Base-by-base conservation (phyloP, 1,140 invertebrate genomes). In the Diabrotica undecimpunctata region DNA sequence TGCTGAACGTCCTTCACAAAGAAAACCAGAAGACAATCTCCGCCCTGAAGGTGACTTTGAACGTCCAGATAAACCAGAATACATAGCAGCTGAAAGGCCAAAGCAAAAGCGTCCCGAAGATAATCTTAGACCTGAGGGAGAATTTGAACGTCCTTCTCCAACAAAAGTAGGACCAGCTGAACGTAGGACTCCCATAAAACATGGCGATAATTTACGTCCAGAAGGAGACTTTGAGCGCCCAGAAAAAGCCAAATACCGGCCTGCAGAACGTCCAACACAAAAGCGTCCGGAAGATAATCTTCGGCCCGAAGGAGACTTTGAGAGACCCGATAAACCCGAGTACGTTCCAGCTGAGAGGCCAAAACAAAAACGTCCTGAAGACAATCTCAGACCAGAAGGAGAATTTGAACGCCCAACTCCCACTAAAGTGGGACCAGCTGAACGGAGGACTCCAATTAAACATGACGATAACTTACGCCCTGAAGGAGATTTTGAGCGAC, bases 351-450 rank as follows among this genome's bases (percentile, higher is more conserved):
- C 81, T 0, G 87, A 88, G 68, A 80, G 84, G 68, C 81, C 83
- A 51, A 73, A 67, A 79, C 61, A 75, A 71, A 76, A 61, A 70
- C 72, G 56, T 72, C 71, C 10, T 52, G 74, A 61, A 69, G 86
- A 90, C 77, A 88, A 90, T 73, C 77, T 87, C 11, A 81, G 78
- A 68, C 81, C 83, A 65, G 85, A 86, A 78, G 88, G 87, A 11
- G 80, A 83, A 11, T 85, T 86, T 70, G 81, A 83, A 71, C 74
- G 75, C 69, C 83, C 78, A 2, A 80, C 81, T 67, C 78, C 79
- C 51, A 79, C 78, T 13, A 76, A 78, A 58, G 81, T 78, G 69
- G 71, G 73, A 41, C 82, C 81, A 69, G 83, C 79, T 6, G 86
- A 87, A 73, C 79, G 84, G 70, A 80, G 83, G 59, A 81, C 79